Evolutionary conservation across 2,888 invertebrate genomes (phyloP), one percentile per base, ranked within the genome.

Genomic region (Teinopalpus imperialis): DNA sequence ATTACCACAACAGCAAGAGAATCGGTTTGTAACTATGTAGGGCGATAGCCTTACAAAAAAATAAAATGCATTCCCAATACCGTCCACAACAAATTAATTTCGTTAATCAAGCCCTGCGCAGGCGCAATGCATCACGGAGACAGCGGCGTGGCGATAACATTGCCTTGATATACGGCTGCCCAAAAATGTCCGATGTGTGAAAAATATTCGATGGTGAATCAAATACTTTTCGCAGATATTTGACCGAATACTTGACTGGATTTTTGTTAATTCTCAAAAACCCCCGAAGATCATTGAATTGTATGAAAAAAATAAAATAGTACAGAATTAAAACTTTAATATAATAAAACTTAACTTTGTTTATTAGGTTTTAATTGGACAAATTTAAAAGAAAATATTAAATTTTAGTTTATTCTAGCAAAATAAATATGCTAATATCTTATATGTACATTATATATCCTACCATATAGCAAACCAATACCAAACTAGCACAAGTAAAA

Each of bases 81-180:
- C 52, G 55, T 59, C 53, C 56, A 58, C 75, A 77, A 86, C 83
- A 83, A 86, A 87, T 86, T 86, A 86, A 86, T 86, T 85, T 81
- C 61, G 76, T 83, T 82, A 85, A 87, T 85, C 83, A 81, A 76
- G 63, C 57, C 58, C 60, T 63, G 72, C 74, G 69, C 75, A 61
- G 56, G 63, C 71, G 81, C 87, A 70, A 86, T 87, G 77, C 67
- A 82, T 87, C 87, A 86, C 62, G 55, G 14, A 40, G 87, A 86
- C 86, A 81, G 82, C 70, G 69, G 65, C 55, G 64, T 56, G 62
- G 56, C 62, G 83, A 85, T 85, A 85, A 80, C 81, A 78, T 77
- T 78, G 75, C 68, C 66, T 74, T 87, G 85, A 86, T 86, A 80
- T 83, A 86, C 72, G 77, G 61, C 56, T 61, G 61, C 53, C 74